Evolutionary conservation across 2,797 vertebrate genomes (phyloP).

Genomic region (Capromys pilorides): DNA sequence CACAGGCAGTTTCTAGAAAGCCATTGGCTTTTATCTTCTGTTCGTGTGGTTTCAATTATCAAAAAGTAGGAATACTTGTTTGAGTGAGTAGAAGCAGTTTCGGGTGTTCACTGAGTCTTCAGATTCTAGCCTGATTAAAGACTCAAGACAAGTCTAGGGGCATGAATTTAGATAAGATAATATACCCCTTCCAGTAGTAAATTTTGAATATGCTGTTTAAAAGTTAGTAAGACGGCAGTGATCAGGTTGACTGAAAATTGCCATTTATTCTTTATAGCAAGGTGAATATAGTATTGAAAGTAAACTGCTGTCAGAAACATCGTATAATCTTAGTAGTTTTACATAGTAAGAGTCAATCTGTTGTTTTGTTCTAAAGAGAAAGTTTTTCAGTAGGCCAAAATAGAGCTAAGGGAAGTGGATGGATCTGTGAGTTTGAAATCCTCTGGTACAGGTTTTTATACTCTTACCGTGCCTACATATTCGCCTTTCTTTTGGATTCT

Average conservation of each 20-base stretch:
- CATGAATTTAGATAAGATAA: neutral
- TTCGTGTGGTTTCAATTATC: constrained; percentile 37
- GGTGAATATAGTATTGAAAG: neutral
- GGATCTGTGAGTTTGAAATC: neutral
- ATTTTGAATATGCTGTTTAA: neutral
- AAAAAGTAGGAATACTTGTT: neutral
- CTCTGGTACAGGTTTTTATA: neutral
- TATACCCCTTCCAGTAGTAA: neutral
- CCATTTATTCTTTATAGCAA: neutral
- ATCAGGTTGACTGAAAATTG: constrained; percentile 10
- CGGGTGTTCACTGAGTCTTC: neutral
- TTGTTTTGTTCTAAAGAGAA: neutral
- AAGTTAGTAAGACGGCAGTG: neutral
- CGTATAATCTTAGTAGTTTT: neutral
- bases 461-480: neutral
- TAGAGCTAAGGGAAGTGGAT: neutral
- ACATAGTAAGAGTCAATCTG: neutral
- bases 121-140: neutral
- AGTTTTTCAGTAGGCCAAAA: neutral
- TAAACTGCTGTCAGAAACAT: neutral
- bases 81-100: neutral
- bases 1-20: neutral
- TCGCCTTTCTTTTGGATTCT: neutral
- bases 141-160: neutral
- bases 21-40: neutral